Evolutionary conservation across 2,113 vertebrate genomes (phyloP).

Genomic region (Centropus bengalensis): DNA sequence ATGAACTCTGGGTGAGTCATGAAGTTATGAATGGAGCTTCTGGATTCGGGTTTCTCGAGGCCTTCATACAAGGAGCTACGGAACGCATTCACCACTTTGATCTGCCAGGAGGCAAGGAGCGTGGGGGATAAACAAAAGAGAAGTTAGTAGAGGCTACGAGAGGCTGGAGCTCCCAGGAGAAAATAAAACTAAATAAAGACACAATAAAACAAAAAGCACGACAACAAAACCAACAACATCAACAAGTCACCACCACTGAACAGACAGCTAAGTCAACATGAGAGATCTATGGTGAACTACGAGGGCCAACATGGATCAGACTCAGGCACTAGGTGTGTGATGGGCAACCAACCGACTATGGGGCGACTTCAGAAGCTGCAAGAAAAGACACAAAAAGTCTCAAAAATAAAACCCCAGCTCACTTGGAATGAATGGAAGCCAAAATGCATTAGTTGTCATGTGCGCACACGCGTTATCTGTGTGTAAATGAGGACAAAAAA

Average conservation of each 20-base stretch:
- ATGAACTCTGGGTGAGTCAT: conserved; percentile 94
- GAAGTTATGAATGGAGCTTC: conserved; percentile 97
- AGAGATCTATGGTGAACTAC: conserved; percentile 27
- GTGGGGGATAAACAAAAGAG: conserved; percentile 29
- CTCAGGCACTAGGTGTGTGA: conserved; percentile 65
- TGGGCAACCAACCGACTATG: conserved; percentile 28
- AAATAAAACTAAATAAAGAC: neutral
- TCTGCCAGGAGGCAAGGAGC: conserved; percentile 76
- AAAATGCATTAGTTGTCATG: conserved; percentile 50
- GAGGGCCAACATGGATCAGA: conserved; percentile 26
- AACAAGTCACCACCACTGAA: conserved; percentile 37
- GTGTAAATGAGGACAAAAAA: conserved; percentile 21
- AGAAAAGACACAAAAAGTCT: conserved; percentile 49
- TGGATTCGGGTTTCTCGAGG: conserved; percentile 89
- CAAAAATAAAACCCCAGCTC: neutral
- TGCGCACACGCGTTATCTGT: neutral
- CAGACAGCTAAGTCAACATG: conserved; percentile 44
- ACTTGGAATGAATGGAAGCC: conserved; percentile 47
- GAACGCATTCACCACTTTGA: conserved; percentile 98
- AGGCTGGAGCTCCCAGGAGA: conserved; percentile 3
- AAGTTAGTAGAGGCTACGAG: neutral
- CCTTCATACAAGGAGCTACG: conserved; percentile 91
- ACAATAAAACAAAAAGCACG: neutral
- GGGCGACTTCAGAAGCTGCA: conserved; percentile 64
- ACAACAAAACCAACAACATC: neutral